These are phyloP conservation scores for Tokudaia tokunoshimensis DNA, from an alignment of 2,797 vertebrate genomes.

Conservation along the genomic window DNA sequence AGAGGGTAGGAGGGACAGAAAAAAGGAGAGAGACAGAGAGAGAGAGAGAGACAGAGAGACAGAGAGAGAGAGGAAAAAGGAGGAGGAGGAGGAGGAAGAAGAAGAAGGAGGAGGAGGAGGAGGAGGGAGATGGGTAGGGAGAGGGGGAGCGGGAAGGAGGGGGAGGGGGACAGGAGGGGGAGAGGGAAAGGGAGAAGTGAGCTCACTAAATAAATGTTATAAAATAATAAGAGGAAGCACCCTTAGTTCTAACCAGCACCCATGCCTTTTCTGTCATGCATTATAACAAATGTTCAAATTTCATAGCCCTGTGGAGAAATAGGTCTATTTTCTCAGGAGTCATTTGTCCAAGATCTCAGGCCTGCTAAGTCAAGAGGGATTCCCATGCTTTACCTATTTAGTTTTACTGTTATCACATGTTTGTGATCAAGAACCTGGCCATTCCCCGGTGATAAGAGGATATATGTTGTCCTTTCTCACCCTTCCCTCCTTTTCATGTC, in stretches of 20 bases:
- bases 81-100: rapidly evolving
- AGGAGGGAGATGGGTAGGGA: too few species aligned
- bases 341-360: background rate
- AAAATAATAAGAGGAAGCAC: background rate
- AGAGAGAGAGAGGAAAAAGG: background rate
- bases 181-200: rapidly evolving
- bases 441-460: too few species aligned
- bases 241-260: background rate
- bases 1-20: too few species aligned
- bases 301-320: background rate
- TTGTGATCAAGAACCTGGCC: too few species aligned
- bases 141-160: too few species aligned
- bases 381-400: background rate
- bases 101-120: rapidly evolving
- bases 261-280: background rate
- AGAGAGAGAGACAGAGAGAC: too few species aligned
- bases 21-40: too few species aligned
- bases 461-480: background rate
- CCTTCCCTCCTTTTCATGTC: background rate
- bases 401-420: background rate
- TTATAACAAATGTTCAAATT: background rate
- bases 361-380: background rate
- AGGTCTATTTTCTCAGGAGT: background rate
- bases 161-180: rapidly evolving
- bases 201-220: background rate